phyloP scores from a whole-genome alignment of 2,797 vertebrate species.

The Pipistrellus pygmaeus region DNA sequence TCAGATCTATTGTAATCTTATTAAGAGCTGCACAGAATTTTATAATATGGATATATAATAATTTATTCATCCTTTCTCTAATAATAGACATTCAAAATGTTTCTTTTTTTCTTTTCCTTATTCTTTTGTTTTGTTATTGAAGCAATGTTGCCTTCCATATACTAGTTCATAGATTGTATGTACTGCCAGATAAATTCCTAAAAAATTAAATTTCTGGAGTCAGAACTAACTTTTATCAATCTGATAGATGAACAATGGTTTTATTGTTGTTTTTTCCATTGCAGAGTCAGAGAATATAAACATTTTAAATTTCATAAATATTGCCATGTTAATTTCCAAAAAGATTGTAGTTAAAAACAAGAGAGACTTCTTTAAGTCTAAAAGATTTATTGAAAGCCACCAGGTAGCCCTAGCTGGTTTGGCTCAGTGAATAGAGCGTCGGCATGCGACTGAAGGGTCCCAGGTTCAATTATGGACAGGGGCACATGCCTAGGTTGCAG shows the following conservation, averaged over 20 bases:
- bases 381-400: background rate
- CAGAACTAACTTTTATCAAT: background rate
- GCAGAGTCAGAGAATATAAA: background rate
- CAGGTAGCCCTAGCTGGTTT: background rate
- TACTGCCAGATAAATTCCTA: background rate
- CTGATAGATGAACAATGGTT: background rate
- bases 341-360: background rate
- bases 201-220: background rate
- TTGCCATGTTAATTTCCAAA: background rate
- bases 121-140: background rate
- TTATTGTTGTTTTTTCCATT: background rate
- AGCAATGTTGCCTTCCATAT: background rate
- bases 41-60: background rate
- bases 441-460: too few relatives aligned
- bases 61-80: background rate
- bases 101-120: background rate
- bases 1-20: background rate
- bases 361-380: background rate
- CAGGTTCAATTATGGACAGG: too few relatives aligned
- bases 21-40: background rate
- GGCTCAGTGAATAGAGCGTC: too few relatives aligned
- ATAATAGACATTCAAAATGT: background rate
- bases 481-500: too few relatives aligned
- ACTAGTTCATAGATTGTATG: background rate
- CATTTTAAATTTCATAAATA: constrained; percentile 14